phyloP scores from a whole-genome alignment of 2,113 vertebrate species.

The Albula glossodonta region DNA sequence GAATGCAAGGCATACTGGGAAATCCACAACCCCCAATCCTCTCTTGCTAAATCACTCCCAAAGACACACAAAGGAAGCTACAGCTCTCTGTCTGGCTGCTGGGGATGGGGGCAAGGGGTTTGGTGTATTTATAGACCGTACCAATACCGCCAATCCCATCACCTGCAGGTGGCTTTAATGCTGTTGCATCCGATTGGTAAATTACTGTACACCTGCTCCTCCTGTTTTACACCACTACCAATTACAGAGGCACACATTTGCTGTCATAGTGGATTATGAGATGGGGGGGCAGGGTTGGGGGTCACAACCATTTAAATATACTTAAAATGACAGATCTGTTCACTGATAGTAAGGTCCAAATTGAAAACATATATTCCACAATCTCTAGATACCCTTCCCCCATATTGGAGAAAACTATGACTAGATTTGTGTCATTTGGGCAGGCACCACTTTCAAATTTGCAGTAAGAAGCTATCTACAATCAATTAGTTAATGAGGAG shows the following conservation, averaged over 20 bases:
- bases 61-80: neutral
- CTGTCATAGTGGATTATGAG: neutral
- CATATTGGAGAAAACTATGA: too few species aligned
- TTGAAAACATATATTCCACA: too few species aligned
- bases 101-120: neutral
- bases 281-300: too few species aligned
- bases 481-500: too few species aligned
- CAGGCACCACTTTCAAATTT: too few species aligned
- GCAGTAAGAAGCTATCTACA: too few species aligned
- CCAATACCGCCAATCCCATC: neutral
- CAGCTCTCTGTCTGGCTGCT: neutral
- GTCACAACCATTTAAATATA: neutral
- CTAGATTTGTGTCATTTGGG: too few species aligned
- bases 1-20: constrained; percentile 46
- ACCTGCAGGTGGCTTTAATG: neutral
- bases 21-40: constrained; percentile 50
- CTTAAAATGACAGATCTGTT: neutral
- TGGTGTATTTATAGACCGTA: neutral
- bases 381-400: too few species aligned
- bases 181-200: neutral
- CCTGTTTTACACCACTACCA: constrained; percentile 3
- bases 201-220: constrained; percentile 59
- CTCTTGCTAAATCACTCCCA: constrained; percentile 45
- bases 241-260: neutral
- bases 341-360: too few species aligned